Evolutionary conservation across 2,113 vertebrate species (phyloP).

Genomic region (Poicephalus meyeri): DNA sequence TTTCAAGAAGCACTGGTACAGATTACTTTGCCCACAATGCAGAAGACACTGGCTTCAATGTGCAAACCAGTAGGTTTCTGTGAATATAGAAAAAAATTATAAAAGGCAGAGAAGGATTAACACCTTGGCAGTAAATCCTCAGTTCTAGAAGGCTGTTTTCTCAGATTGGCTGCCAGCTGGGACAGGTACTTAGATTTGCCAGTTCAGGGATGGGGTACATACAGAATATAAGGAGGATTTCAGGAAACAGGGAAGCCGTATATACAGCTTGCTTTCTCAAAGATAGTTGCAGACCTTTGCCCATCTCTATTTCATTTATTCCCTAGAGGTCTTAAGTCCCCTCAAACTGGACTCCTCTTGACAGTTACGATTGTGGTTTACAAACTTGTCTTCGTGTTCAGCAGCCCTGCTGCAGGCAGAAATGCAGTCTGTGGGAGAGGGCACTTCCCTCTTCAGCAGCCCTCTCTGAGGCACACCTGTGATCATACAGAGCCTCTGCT

Average conservation of each 20-base stretch:
- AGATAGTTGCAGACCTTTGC: neutral
- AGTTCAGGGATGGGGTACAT: neutral
- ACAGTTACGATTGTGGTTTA: neutral
- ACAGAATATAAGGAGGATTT: neutral
- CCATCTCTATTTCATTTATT: neutral
- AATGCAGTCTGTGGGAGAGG: neutral
- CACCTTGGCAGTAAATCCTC: neutral
- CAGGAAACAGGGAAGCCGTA: neutral
- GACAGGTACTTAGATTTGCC: neutral
- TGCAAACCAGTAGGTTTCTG: constrained; percentile 83
- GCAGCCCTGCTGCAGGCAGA: neutral
- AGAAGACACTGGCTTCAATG: constrained; percentile 80
- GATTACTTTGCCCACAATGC: constrained; percentile 89
- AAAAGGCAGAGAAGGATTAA: neutral
- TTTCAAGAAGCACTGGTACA: constrained; percentile 87
- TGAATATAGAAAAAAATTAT: neutral
- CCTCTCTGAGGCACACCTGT: accelerated
- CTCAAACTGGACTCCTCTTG: neutral
- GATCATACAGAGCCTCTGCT: neutral
- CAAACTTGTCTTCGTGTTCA: neutral
- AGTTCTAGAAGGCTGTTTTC: neutral
- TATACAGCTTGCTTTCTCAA: neutral
- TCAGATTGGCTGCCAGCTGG: neutral
- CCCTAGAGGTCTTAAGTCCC: neutral
- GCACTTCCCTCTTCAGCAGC: neutral